A percentile compares a stretch with the other conserved stretches of the same genome.
These are phyloP conservation scores for Pollachius pollachius DNA, from an alignment of 2,113 vertebrate species.

Conservation along the genomic window DNA sequence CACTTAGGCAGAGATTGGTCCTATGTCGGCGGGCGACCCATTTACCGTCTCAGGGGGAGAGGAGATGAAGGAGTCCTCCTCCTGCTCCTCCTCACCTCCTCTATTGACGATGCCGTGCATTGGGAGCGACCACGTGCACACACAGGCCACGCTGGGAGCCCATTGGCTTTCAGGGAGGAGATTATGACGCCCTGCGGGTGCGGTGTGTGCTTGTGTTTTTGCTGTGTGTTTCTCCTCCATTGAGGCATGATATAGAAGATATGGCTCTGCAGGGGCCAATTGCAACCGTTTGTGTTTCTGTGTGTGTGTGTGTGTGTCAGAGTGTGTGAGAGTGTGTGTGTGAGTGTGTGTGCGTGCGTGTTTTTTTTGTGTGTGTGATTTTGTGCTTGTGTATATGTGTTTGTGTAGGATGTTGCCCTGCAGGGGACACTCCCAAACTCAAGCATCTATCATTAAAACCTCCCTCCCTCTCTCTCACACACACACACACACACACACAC, in stretches of 20 bases:
- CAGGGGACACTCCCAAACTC: constrained; percentile 46
- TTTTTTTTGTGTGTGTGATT: constrained; percentile 7
- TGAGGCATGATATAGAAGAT: constrained; percentile 48
- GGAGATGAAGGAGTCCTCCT: constrained; percentile 11
- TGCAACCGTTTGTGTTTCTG: constrained; percentile 12
- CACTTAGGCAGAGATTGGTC: constrained; percentile 38
- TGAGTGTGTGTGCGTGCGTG: background rate
- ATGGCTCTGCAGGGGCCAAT: constrained; percentile 40
- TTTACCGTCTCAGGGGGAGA: constrained; percentile 28
- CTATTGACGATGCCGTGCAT: constrained; percentile 8
- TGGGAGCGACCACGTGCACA: too few species aligned
- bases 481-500: background rate
- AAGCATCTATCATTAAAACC: constrained; percentile 53
- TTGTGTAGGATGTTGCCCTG: constrained; percentile 39
- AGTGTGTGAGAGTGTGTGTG: too few species aligned
- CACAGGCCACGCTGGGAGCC: too few species aligned
- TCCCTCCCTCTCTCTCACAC: constrained; percentile 28
- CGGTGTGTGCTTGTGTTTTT: constrained; percentile 14
- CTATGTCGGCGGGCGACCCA: constrained; percentile 37
- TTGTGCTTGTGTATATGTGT: constrained; percentile 4
- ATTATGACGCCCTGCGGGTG: constrained; percentile 21
- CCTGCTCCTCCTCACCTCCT: too few species aligned
- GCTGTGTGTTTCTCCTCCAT: constrained; percentile 22
- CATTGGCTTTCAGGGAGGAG: constrained; percentile 1
- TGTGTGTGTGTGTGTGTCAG: too few species aligned